A percentile compares a stretch with the other conserved stretches of the same genome.
Conservation (phyloP, 2,888 invertebrate genomes). For the Acanthopleura granulata region DNA sequence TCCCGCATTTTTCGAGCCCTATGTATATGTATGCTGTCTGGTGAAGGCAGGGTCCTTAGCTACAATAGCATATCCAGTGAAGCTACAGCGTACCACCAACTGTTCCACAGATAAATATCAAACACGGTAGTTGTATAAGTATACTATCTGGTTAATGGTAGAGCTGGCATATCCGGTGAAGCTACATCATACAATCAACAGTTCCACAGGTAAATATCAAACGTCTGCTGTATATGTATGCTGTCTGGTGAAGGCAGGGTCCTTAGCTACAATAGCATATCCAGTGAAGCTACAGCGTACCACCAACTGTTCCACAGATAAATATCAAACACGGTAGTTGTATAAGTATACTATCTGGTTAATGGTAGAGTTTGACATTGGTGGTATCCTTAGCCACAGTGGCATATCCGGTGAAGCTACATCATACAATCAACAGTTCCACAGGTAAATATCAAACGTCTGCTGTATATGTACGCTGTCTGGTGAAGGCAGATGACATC, state of each 20-base stretch:
- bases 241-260: slow-evolving; percentile 39
- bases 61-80: slow-evolving; percentile 59
- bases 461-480: no score
- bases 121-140: slow-evolving; percentile 36
- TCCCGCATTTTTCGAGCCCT: no score
- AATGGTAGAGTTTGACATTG: slow-evolving; percentile 38
- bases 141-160: slow-evolving; percentile 20
- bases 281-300: slow-evolving; percentile 56
- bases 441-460: slow-evolving; percentile 50
- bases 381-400: slow-evolving; percentile 52
- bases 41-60: slow-evolving; percentile 39
- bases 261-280: slow-evolving; percentile 52
- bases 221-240: no score
- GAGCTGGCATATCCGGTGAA: slow-evolving; percentile 57
- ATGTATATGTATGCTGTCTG: slow-evolving; percentile 23
- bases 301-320: slow-evolving; percentile 62
- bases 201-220: slow-evolving; percentile 49
- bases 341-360: neutral
- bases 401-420: slow-evolving; percentile 59
- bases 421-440: slow-evolving; percentile 60
- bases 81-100: slow-evolving; percentile 56
- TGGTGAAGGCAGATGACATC: slow-evolving; percentile 43
- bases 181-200: slow-evolving; percentile 58
- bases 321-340: slow-evolving; percentile 37
- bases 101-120: slow-evolving; percentile 52